Evolutionary conservation across 2,888 invertebrate species (phyloP), one percentile per base, ranked within the genome.

Genomic region (Deilephila porcellus): DNA sequence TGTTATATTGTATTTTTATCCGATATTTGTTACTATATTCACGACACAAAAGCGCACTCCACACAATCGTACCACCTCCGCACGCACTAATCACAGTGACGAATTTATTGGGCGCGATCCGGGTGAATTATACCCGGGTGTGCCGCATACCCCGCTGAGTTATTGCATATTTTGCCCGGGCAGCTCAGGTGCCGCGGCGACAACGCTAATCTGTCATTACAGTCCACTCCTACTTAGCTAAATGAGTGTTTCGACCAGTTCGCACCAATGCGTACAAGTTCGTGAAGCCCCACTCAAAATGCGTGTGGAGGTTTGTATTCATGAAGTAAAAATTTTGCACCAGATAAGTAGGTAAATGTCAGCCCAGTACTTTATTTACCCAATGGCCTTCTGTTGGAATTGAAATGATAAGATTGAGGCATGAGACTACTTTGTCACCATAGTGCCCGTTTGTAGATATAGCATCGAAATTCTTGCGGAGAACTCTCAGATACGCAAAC

Each of bases 41-140:
- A 20, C 20, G 14, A 20, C 6, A 4, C 7, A n/a, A 7, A 37
- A 45, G 64, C 37, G 34, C 17, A 71, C 11, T 71, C 70, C 70
- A 56, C 25, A 80, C 73, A 76, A 76, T 75, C 52, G 14, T 25
- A 67, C 52, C 75, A 71, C 74, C 76, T 75, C 75, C 73, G 67
- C 34, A 71, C 74, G 78, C 79, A 85, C 88, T 91, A 92, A 92
- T 93, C 91, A 91, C 89, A 76, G 83, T 93, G 93, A 93, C 84
- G 93, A 93, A 93, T 93, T 93, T 93, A 93, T 93, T 88, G 93
- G 89, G 80, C 81, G 83, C 87, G 89, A 89, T 88, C 89, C 86
- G 85, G 85, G 87, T 89, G 90, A 91, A 86, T 91, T 90, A 91
- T 85, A 82, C 83, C 83, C 82, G 83, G 81, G 78, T 60, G 62